phyloP scores from a whole-genome alignment of 1,140 invertebrate species.

The Heterodera carotae region DNA sequence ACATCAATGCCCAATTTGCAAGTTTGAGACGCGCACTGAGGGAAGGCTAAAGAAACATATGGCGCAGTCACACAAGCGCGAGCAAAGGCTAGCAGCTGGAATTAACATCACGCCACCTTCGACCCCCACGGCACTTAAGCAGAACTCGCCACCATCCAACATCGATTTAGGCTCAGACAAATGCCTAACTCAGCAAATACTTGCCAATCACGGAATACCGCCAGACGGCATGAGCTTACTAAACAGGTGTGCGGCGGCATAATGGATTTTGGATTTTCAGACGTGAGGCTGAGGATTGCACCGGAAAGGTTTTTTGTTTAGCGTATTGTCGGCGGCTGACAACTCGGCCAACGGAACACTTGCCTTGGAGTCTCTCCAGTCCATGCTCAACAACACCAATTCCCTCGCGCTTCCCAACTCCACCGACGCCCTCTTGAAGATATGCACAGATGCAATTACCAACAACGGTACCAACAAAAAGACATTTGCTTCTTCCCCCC shows the following conservation, averaged over 20 bases:
- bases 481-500: conserved; percentile 8
- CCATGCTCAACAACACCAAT: conserved; percentile 26
- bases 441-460: conserved; percentile 47
- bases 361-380: conserved; percentile 24
- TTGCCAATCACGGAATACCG: background rate
- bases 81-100: conserved; percentile 12
- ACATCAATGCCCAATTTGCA: conserved; percentile 69
- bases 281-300: background rate
- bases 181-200: background rate
- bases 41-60: conserved; percentile 71
- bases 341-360: background rate
- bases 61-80: conserved; percentile 47
- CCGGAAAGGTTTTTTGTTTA: background rate
- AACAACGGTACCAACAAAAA: conserved; percentile 42
- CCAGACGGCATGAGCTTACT: background rate
- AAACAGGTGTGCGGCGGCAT: background rate
- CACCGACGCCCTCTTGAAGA: conserved; percentile 50
- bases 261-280: too few species aligned
- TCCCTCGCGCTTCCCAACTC: conserved; percentile 17
- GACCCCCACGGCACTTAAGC: background rate
- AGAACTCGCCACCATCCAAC: background rate
- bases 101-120: conserved; percentile 5
- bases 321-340: background rate
- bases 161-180: background rate
- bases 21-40: conserved; percentile 71